A percentile compares a stretch with the other conserved stretches of the same genome.
Conservation (phyloP, 2,113 vertebrate genomes). For the Apeltes quadracus region DNA sequence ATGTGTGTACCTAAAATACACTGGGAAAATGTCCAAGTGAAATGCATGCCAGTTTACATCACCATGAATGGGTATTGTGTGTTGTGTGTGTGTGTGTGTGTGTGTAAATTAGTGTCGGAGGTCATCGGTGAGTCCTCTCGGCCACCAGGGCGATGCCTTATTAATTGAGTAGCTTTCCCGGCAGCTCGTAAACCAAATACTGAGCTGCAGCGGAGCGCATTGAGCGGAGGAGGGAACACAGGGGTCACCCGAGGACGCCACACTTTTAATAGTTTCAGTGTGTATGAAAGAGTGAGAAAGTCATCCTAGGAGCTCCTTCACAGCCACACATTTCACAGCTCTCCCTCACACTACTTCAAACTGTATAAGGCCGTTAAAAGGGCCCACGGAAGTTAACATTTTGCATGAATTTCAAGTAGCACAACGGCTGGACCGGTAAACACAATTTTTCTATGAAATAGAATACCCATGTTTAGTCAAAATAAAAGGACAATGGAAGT, state of each 20-base stretch:
- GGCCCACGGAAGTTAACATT: background rate
- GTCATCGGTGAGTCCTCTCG: constrained; percentile 67
- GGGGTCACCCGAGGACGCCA: constrained; percentile 51
- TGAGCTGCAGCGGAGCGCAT: constrained; percentile 37
- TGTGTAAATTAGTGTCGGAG: constrained; percentile 33
- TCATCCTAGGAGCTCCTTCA: constrained; percentile 2
- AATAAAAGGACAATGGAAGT: background rate
- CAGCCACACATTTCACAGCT: constrained; percentile 26
- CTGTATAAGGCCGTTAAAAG: background rate
- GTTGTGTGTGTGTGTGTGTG: background rate
- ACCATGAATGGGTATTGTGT: background rate
- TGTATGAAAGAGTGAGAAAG: background rate
- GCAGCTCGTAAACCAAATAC: constrained; percentile 54
- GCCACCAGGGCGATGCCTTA: constrained; percentile 74
- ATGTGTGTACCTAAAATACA: constrained; percentile 20
- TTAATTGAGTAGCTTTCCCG: constrained; percentile 60
- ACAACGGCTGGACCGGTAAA: background rate
- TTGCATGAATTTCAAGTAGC: background rate
- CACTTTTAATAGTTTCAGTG: constrained; percentile 36
- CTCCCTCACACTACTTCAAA: constrained; percentile 7
- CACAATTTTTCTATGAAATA: background rate
- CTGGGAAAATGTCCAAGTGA: constrained; percentile 5
- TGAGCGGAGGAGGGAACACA: constrained; percentile 28
- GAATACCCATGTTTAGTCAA: background rate
- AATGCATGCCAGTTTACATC: constrained; percentile 6